A percentile compares a stretch with the other conserved stretches of the same genome.
Evolutionary conservation across 2,113 vertebrate genomes (phyloP).

Genomic region (Cygnus buccinator): DNA sequence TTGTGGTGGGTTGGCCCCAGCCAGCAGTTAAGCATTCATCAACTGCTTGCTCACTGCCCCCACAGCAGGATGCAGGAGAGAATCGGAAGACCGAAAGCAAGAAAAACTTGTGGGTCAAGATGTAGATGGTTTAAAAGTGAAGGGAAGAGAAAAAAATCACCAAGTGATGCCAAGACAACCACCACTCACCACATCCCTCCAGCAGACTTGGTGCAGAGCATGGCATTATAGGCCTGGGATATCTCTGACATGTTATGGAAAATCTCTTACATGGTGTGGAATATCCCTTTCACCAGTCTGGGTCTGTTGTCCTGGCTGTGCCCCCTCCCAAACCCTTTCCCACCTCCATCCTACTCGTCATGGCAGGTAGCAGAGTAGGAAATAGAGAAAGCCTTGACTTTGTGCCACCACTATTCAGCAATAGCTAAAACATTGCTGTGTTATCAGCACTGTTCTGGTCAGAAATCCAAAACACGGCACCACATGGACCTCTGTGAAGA

Average conservation of each 20-base stretch:
- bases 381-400: background rate
- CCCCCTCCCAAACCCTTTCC: accelerated
- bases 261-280: background rate
- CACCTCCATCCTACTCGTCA: background rate
- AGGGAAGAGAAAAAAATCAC: background rate
- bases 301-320: background rate
- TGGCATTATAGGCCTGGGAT: too few relatives aligned
- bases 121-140: background rate
- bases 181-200: background rate
- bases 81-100: background rate
- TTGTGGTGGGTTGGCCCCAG: background rate
- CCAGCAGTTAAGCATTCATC: background rate
- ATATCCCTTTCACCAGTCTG: background rate
- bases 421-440: background rate
- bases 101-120: background rate
- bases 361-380: background rate
- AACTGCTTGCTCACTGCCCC: background rate
- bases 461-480: background rate
- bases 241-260: too few relatives aligned
- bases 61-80: background rate
- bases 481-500: accelerated
- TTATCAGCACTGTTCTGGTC: background rate
- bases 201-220: background rate
- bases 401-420: background rate
- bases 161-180: background rate